Evolutionary conservation across 2,888 invertebrate species (phyloP), one percentile per base, ranked within the genome.

Genomic region (Nowickia ferox): DNA sequence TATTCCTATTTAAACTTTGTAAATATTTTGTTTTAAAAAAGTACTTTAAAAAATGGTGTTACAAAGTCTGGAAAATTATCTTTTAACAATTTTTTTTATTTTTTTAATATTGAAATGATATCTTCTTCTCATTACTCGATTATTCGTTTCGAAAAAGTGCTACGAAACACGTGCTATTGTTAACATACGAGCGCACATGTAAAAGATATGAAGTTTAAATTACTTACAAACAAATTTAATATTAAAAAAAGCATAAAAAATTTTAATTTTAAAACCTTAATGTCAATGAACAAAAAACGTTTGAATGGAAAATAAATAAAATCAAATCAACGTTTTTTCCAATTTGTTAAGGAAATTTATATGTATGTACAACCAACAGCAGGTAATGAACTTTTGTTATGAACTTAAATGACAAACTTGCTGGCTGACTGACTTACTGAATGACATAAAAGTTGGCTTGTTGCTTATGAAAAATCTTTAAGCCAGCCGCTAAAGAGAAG

Each of bases 381-480:
- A 61, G 38, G 53, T 44, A 61, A 57, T 65, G 38, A 51, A 59
- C 30, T 61, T 68, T 38, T 57, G 22, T 59, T 9, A 46, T 68
- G 53, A 81, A 53, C 17, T 44, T 3, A 53, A 74, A 22, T 53
- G 63, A 51, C 38, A 57, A 48, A 51, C 30, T 57, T 13, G 66
- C 44, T 55, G 44, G 30, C 42, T 69, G 13, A 65, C 42, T 68
- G 61, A 55, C 22, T 51, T 13, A 46, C 11, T 59, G 42, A 53
- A 61, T 53, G 61, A 61, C 78, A 51, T 38, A 68, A 2, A 69
- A 44, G 71, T 22, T 48, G 46, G 8, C 63, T 51, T 38, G 57
- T 19, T 46, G 40, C 61, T 65, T 75, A 68, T 69, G 42, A 51
- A 59, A 84, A 74, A 74, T 59, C 51, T 55, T 51, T n/a, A 48